Percentiles rank a stretch among this genome's conserved stretches.
phyloP scores from a whole-genome alignment of 1,140 invertebrate genomes.

The Tribolium castaneum region DNA sequence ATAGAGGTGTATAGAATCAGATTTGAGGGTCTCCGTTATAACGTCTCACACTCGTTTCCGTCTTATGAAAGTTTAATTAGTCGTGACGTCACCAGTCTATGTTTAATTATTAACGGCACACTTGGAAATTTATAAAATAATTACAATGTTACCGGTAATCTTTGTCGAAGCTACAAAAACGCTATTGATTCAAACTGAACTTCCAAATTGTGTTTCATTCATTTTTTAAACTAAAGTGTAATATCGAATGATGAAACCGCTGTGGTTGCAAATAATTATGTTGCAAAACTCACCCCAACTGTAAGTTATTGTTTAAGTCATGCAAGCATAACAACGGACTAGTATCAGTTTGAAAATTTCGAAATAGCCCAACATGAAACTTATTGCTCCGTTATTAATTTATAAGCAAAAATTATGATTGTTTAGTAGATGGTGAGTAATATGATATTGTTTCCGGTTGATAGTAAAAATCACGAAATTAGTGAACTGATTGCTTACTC shows the following conservation, averaged over 20 bases:
- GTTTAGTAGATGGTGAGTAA: neutral
- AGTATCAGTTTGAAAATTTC: neutral
- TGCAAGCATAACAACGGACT: neutral
- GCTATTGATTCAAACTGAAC: slow-evolving; percentile 1
- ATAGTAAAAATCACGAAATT: neutral
- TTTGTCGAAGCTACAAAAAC: slow-evolving; percentile 10
- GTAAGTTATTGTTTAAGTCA: neutral
- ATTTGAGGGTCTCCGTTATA: slow-evolving; percentile 6
- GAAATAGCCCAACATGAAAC: neutral
- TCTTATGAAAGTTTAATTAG: neutral
- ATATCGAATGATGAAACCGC: neutral
- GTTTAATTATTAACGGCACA: slow-evolving; percentile 7
- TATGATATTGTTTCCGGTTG: neutral
- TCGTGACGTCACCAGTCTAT: neutral
- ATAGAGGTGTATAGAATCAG: neutral
- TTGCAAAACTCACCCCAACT: slow-evolving; percentile 3
- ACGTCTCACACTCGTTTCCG: neutral
- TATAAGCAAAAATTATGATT: neutral
- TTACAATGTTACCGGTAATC: slow-evolving; percentile 1
- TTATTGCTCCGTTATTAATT: neutral
- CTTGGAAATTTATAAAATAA: slow-evolving; percentile 30
- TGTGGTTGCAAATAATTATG: neutral
- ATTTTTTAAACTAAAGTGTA: no score
- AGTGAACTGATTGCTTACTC: neutral
- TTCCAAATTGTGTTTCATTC: neutral